Evolutionary conservation across 2,888 invertebrate species (phyloP), one percentile per base, ranked within the genome.

Genomic region (Cepaea hortensis): DNA sequence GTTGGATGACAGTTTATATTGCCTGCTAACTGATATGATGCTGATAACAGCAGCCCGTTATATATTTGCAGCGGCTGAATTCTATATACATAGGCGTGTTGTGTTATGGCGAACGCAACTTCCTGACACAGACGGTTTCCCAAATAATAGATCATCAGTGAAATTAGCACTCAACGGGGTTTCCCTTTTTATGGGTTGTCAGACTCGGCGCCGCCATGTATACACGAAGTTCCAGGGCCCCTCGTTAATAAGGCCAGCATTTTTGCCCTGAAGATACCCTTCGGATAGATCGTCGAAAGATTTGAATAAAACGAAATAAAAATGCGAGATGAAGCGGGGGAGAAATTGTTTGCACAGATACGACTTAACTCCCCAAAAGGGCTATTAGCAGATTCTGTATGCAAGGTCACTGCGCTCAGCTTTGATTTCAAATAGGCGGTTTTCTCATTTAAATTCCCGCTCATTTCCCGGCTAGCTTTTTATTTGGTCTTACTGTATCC

Each of bases 381-480:
- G 70, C 48, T 48, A 84, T 84, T 84, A 84, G 35, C 84, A 3
- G 68, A 20, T 61, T 84, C 65, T 76, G 62, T 76, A 84, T 84
- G 84, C 84, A 55, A 35, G 84, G 75, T 84, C 84, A 84, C 62
- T 65, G 75, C 61, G 11, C 62, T 23, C 62, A 13, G 84, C 84
- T 84, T 76, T 65, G 76, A 65, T 84, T 84, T 84, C 84, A 84
- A 76, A 84, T 76, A 50, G 75, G 76, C 76, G 84, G 76, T 84
- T 84, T 76, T 76, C 84, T 84, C 68, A 84, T 84, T 84, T 62
- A 75, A 84, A 84, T 84, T 76, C 84, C 65, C 84, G 65, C 73
- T 76, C 84, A 76, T 65, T 76, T 84, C 84, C 84, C 48, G 79
- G 85, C 68, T 55, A 68, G 79, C 46, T 79, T 85, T 85, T 85